These are phyloP conservation scores for Tetragnatha versicolor DNA, from an alignment of 1,140 invertebrate genomes.

Conservation along the genomic window DNA sequence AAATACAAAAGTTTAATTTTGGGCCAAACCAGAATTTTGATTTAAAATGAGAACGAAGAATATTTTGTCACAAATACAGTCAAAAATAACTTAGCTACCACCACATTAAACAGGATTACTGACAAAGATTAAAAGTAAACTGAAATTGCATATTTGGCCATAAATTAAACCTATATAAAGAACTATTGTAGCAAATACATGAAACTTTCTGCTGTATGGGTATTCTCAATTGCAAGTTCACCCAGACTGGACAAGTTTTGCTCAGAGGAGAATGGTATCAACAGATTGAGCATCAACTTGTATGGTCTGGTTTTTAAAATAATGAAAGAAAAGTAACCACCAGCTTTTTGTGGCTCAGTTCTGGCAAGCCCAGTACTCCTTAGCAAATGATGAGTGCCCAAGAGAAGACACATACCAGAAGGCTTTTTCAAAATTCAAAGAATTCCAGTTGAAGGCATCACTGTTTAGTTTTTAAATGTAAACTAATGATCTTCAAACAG, in stretches of 20 bases:
- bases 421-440: conserved; percentile 34
- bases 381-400: conserved; percentile 41
- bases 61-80: conserved; percentile 50
- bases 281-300: conserved; percentile 46
- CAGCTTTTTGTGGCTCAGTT: conserved; percentile 51
- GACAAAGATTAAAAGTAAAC: conserved; percentile 35
- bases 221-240: conserved; percentile 17
- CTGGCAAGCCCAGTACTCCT: conserved; percentile 42
- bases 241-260: conserved; percentile 50
- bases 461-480: conserved; percentile 48
- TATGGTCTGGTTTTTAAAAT: conserved; percentile 29
- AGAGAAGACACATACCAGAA: conserved; percentile 8
- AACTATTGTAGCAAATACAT: conserved; percentile 50
- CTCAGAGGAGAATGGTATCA: conserved; percentile 33
- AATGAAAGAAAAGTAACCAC: conserved; percentile 45
- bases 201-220: conserved; percentile 48
- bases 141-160: conserved; percentile 48
- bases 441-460: conserved; percentile 50
- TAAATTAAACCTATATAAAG: conserved; percentile 44
- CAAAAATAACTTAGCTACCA: conserved; percentile 54
- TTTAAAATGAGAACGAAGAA: conserved; percentile 19
- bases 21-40: conserved; percentile 46
- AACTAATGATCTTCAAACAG: conserved; percentile 50
- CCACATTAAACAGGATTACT: conserved; percentile 46
- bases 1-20: conserved; percentile 39